Conservation (phyloP, 2,888 invertebrate genomes). For the Epinotia brunnichana region DNA sequence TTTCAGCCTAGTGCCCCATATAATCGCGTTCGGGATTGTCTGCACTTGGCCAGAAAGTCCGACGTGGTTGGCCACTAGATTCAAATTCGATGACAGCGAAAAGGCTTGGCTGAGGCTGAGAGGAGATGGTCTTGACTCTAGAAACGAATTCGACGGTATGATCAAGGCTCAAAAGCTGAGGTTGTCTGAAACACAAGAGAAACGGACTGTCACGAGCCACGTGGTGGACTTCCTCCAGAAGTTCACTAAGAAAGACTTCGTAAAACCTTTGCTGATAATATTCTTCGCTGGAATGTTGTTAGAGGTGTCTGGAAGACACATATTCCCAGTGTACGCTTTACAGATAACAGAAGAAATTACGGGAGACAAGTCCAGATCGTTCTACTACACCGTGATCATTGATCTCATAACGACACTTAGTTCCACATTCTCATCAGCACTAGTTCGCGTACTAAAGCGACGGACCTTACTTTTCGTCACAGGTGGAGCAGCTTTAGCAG, state of each 20-base stretch:
- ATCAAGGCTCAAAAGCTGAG: slow-evolving; percentile 50
- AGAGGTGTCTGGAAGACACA: slow-evolving; percentile 60
- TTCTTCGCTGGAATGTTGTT: slow-evolving; percentile 53
- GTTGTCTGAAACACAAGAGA: slow-evolving; percentile 24
- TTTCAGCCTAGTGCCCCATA: slow-evolving; percentile 41
- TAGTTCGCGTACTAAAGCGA: slow-evolving; percentile 58
- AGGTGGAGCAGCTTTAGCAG: slow-evolving; percentile 53
- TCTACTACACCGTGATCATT: slow-evolving; percentile 57
- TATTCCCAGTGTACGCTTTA: slow-evolving; percentile 59
- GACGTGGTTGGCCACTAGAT: slow-evolving; percentile 79
- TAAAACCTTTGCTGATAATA: slow-evolving; percentile 56
- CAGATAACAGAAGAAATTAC: slow-evolving; percentile 56
- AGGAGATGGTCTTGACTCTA: slow-evolving; percentile 57
- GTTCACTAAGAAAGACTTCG: slow-evolving; percentile 52
- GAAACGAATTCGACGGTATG: slow-evolving; percentile 49
- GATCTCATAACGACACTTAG: slow-evolving; percentile 59
- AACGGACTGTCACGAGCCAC: slow-evolving; percentile 17
- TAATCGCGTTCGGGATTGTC: slow-evolving; percentile 49
- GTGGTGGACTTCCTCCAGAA: slow-evolving; percentile 47
- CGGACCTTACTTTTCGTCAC: slow-evolving; percentile 57
- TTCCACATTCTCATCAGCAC: slow-evolving; percentile 54
- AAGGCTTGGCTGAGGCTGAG: slow-evolving; percentile 78
- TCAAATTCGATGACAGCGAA: slow-evolving; percentile 70
- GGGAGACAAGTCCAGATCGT: slow-evolving; percentile 52
- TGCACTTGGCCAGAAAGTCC: slow-evolving; percentile 82